phyloP scores from a whole-genome alignment of 2,888 invertebrate genomes.

The Blastobasis adustella region DNA sequence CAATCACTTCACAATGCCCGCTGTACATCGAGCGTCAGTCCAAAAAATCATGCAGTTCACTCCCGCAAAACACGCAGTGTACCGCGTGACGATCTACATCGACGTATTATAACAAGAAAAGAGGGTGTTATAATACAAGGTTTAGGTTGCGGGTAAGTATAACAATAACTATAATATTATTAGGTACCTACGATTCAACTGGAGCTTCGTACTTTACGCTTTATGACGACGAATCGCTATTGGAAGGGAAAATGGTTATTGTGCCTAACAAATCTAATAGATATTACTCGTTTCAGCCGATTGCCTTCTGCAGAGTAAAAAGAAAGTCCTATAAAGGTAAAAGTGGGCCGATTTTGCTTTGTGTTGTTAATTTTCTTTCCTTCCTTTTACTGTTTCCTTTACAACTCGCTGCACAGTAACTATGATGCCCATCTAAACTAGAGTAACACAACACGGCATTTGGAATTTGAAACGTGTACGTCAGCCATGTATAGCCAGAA shows the following conservation, averaged over 20 bases:
- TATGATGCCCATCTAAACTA: too few species aligned
- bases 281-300: conserved; percentile 49
- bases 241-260: conserved; percentile 56
- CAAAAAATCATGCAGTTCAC: conserved; percentile 2
- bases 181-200: conserved; percentile 55
- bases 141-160: conserved; percentile 50
- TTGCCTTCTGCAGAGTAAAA: conserved; percentile 44
- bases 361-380: conserved; percentile 15
- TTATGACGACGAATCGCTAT: conserved; percentile 59
- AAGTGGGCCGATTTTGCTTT: conserved; percentile 46
- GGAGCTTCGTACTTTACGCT: conserved; percentile 57
- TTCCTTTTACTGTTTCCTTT: not conserved
- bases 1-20: too few species aligned
- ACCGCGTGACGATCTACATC: conserved; percentile 24
- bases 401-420: not conserved
- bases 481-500: too few species aligned
- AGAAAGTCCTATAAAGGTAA: conserved; percentile 13
- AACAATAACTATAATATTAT: conserved; percentile 64
- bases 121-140: conserved; percentile 22
- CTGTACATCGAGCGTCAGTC: too few species aligned
- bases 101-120: conserved; percentile 18
- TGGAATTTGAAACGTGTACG: too few species aligned
- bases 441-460: too few species aligned
- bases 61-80: conserved; percentile 33
- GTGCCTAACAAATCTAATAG: conserved; percentile 23